Conservation (phyloP, 2,113 vertebrate species). For the Callaeas wilsoni region DNA sequence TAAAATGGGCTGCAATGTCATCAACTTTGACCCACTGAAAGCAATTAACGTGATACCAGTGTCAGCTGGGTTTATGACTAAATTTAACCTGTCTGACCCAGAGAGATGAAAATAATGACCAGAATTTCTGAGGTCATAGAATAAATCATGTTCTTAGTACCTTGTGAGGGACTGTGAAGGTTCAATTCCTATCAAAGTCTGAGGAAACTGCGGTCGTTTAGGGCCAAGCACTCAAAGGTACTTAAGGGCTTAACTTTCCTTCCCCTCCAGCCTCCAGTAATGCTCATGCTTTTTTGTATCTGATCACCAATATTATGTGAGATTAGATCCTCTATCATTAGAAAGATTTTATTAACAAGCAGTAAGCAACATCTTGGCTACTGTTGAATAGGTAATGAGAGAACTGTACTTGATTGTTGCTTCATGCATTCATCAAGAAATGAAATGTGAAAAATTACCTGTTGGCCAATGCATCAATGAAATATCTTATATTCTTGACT, state of each 20-base stretch:
- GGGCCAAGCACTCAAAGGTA: not conserved
- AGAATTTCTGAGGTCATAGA: not conserved
- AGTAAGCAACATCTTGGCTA: not conserved
- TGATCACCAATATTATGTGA: not conserved
- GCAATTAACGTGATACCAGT: not conserved
- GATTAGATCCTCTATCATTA: not conserved
- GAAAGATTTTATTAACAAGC: not conserved
- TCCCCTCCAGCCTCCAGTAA: not conserved
- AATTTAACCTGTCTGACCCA: slow-evolving; percentile 9
- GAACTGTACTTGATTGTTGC: not conserved
- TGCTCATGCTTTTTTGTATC: not conserved
- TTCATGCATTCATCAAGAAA: not conserved
- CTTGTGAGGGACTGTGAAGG: not conserved
- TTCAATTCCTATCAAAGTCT: not conserved
- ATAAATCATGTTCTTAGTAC: not conserved
- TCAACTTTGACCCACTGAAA: slow-evolving; percentile 1
- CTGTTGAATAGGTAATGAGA: not conserved
- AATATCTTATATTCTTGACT: not conserved
- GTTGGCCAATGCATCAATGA: not conserved
- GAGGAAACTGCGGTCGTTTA: not conserved
- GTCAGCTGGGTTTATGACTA: not conserved
- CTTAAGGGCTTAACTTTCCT: not conserved
- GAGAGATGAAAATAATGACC: not conserved
- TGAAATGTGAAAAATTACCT: not conserved
- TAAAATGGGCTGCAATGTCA: not conserved